Evolutionary conservation across 2,113 vertebrate species (phyloP).

Genomic region (Mustelus asterias): DNA sequence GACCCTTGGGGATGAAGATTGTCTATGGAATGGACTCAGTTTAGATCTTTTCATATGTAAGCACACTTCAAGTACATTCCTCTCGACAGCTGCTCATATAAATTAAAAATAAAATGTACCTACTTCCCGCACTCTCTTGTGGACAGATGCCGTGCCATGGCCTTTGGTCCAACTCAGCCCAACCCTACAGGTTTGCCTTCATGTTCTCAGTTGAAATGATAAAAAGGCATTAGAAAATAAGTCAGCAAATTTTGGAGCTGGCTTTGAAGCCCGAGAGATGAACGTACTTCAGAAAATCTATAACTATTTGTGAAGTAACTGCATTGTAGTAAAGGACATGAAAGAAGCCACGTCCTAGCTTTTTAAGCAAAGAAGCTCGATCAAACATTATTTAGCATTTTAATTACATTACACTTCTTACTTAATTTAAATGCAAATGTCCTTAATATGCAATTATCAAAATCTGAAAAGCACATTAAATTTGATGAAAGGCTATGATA

Average conservation of each 20-base stretch:
- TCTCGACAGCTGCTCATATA: background rate
- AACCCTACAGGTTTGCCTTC: background rate
- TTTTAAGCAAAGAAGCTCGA: slow-evolving; percentile 11
- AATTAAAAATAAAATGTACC: background rate
- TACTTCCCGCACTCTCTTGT: background rate
- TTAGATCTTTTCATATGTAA: too few species aligned
- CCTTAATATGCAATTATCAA: slow-evolving; percentile 20
- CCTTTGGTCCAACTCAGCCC: background rate
- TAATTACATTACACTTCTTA: slow-evolving; percentile 25
- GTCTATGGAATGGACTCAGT: background rate
- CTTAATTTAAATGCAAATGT: slow-evolving; percentile 36
- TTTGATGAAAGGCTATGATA: slow-evolving; percentile 15
- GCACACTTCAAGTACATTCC: background rate
- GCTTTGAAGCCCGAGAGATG: background rate
- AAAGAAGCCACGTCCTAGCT: background rate
- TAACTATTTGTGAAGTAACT: background rate
- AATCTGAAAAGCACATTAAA: slow-evolving; percentile 32
- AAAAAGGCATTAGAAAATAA: background rate
- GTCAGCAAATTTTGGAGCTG: background rate
- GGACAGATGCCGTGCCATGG: background rate
- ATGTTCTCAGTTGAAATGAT: background rate
- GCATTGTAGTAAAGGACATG: background rate
- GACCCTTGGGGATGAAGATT: too few species aligned
- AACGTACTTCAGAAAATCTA: background rate
- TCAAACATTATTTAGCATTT: slow-evolving; percentile 32